A percentile compares a stretch with the other conserved stretches of the same genome.
Conservation (phyloP, 2,113 vertebrate species). For the Sander lucioperca region DNA sequence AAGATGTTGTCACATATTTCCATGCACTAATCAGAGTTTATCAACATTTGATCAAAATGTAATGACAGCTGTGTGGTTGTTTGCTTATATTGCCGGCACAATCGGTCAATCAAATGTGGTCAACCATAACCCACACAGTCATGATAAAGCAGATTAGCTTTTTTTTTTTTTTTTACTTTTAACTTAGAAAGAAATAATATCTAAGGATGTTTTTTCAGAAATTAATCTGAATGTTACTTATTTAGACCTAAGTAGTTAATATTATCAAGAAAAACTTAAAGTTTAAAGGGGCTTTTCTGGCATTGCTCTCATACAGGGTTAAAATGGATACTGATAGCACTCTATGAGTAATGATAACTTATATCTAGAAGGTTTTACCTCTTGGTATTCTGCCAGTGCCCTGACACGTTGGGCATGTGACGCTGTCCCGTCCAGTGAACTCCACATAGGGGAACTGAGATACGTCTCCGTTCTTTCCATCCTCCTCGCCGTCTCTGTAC, state of each 20-base stretch:
- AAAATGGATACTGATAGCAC: no score
- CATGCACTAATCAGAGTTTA: no score
- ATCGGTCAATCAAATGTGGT: neutral
- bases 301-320: neutral
- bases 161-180: no score
- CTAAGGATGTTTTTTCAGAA: neutral
- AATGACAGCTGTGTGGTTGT: neutral
- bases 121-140: neutral
- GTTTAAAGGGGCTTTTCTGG: neutral
- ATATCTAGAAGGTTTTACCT: slow-evolving; percentile 81
- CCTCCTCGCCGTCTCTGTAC: slow-evolving; percentile 86
- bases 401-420: slow-evolving; percentile 97
- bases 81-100: neutral
- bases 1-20: no score
- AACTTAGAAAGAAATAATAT: neutral
- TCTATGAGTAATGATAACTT: neutral
- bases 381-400: slow-evolving; percentile 98
- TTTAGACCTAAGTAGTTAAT: neutral
- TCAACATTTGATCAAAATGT: neutral
- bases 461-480: slow-evolving; percentile 90
- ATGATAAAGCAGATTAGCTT: neutral
- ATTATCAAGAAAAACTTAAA: no score
- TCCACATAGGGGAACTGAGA: slow-evolving; percentile 98
- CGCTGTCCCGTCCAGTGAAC: slow-evolving; percentile 97
- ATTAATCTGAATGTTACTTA: neutral